Base-by-base conservation (phyloP, 37 sponge, comb jelly and placozoan genomes). In the Dysidea cf. avara region DNA sequence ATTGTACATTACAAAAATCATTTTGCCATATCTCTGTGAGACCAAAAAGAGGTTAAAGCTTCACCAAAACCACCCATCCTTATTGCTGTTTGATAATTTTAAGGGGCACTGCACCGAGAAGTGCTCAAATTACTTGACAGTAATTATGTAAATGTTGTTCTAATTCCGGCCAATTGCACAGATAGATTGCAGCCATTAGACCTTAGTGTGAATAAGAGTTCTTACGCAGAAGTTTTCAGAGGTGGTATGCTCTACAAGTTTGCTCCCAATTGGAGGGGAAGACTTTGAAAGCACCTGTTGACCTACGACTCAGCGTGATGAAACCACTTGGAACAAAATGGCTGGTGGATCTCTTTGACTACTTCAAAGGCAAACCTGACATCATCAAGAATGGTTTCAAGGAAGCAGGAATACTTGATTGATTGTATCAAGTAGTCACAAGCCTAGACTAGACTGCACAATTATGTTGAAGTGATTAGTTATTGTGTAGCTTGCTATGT, bases 71-170 rank as follows among this genome's bases (percentile, higher is more conserved):
- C 81, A 77, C 29, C 51, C 47, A 36, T 71, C 71, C 17, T 13
- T 79, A 16, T 71, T 79, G 1, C 39, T 79, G 17, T 79, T 79
- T 56, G 81, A 79, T 39, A 57, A 31, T 32, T 79, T 79, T 49
- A 79, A 69, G 29, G 79, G 79, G 47, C 79, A 78, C 55, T 17
- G 22, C 22, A 50, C 26, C 69, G 68, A 68, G 58, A 51, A 11
- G 79, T 48, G 68, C 55, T 17, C 18, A 51, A 69, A 57, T 57
- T 39, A 51, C 6, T n/a, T n/a, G n/a, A n/a, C n/a, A n/a, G n/a
- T n/a, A n/a, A n/a, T n/a, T n/a, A n/a, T n/a, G n/a, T n/a, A n/a
- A 16, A n/a, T n/a, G n/a, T n/a, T n/a, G n/a, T n/a, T n/a, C n/a
- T 5, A 53, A 63, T 47, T 47, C 78, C 67, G 5, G 65, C 66